A percentile compares a stretch with the other conserved stretches of the same genome.
phyloP scores from a whole-genome alignment of 2,888 invertebrate species.

The Drosophila planitibia region DNA sequence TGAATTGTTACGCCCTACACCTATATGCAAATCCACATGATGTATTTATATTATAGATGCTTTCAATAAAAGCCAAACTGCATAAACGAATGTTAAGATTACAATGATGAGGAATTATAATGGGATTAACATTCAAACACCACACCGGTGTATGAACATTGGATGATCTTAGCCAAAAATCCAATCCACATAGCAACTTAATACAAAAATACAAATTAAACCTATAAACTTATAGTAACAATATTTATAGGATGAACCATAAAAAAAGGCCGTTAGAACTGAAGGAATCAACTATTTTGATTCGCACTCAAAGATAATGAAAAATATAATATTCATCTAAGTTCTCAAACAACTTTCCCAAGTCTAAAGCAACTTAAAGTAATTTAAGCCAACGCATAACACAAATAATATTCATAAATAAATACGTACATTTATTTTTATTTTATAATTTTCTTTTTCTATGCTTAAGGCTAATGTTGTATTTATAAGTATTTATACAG shows the following conservation, averaged over 20 bases:
- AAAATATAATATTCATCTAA: not conserved
- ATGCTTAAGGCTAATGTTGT: not conserved
- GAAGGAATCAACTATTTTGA: not conserved
- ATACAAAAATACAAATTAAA: not conserved
- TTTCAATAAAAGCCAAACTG: conserved; percentile 55
- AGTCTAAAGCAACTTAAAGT: not conserved
- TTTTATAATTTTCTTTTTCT: not conserved
- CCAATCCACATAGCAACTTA: not conserved
- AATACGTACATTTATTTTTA: not conserved
- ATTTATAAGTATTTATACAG: conserved; percentile 1
- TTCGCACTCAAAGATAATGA: not conserved
- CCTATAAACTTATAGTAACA: not conserved
- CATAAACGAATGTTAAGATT: conserved; percentile 16
- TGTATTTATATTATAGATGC: conserved; percentile 39
- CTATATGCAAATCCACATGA: conserved; percentile 11
- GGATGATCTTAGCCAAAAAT: not conserved
- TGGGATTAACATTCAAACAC: not conserved
- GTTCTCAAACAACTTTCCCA: not conserved
- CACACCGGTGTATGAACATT: not conserved
- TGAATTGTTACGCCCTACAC: conserved; percentile 13
- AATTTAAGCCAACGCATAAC: not conserved
- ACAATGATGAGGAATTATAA: not conserved
- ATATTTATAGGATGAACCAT: not conserved
- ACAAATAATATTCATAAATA: not conserved
- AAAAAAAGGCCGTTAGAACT: not conserved